phyloP scores from a whole-genome alignment of 2,113 vertebrate genomes.

The Hymenochirus boettgeri region DNA sequence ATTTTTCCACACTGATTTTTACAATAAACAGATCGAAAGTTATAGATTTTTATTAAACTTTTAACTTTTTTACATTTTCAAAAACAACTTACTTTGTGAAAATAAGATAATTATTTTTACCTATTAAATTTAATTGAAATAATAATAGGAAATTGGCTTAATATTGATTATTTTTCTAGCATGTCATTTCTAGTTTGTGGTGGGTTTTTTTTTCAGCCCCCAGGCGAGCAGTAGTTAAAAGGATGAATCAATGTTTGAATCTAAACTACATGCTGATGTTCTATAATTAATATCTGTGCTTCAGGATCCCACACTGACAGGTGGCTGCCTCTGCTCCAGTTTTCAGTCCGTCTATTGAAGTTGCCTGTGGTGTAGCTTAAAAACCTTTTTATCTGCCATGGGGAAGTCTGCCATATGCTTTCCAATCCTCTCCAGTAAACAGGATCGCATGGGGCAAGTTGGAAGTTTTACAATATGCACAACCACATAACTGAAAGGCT shows the following conservation, averaged over 20 bases:
- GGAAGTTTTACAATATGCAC: too few species aligned
- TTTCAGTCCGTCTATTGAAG: conserved; percentile 2
- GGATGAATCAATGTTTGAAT: conserved; percentile 8
- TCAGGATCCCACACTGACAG: conserved; percentile 3
- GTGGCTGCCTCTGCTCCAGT: conserved; percentile 17
- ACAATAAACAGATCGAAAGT: too few species aligned
- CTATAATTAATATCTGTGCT: conserved; percentile 31
- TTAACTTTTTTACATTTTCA: too few species aligned
- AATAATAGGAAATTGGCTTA: too few species aligned
- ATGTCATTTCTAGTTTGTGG: background rate
- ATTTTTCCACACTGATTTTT: too few species aligned
- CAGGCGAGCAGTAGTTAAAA: background rate
- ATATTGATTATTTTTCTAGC: too few species aligned
- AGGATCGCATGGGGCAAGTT: background rate
- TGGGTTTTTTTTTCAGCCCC: background rate
- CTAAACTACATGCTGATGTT: background rate
- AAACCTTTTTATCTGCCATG: conserved; percentile 26
- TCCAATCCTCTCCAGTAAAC: background rate
- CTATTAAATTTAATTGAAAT: too few species aligned
- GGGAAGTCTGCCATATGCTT: conserved; percentile 22
- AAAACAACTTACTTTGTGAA: too few species aligned
- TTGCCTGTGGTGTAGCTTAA: conserved; percentile 17
- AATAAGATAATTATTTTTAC: too few species aligned
- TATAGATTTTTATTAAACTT: too few species aligned
- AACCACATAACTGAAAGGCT: too few species aligned